Base-by-base conservation (phyloP, 2,113 vertebrate species). In the Corythornis vintsioides region DNA sequence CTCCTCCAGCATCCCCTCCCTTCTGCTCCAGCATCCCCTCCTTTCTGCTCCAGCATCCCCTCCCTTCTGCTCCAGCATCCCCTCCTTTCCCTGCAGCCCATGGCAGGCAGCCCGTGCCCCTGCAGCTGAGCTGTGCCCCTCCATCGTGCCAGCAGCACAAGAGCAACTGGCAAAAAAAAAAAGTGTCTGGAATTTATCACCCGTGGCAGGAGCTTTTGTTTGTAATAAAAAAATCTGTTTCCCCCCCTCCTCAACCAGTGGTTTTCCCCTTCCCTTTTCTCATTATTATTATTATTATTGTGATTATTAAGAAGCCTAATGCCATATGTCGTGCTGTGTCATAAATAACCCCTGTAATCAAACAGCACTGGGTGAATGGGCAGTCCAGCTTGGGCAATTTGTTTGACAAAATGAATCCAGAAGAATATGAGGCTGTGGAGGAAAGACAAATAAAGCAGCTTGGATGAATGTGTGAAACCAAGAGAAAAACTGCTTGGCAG, bases 401-500 rank as follows among this genome's bases (percentile, higher is more conserved):
- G 87, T 91, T 93, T 93, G 95, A 94, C 94, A 94, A 94, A 96
- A 95, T 79, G 88, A 92, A 92, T 93, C 88, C 82, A 77, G 65
- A 75, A 88, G 85, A 93, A 90, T 91, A 92, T 70, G 92, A 94
- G 77, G 61, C 90, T 90, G 87, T 83, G 67, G 91, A 96, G 85
- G 88, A 85, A 96, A 95, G 94, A 95, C 88, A 79, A 96, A 97
- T 92, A 76, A 83, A 94, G 85, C 87, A 93, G 92, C 90, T 93
- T 78, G 89, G 90, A 94, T 93, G 89, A 93, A 96, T 92, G 93
- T 81, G 95, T 96, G 95, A 95, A 96, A 96, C 88, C 61, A 88
- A 88, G 90, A 93, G 87, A 22, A 93, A 96, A 95, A 93, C 0
- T 16, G 47, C 89, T 95, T 97, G 96, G 93, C 88, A 74, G 94